Percentiles rank a stretch among this genome's conserved stretches.
Conservation (phyloP, 1,140 invertebrate species). For the Charaxes varanes region DNA sequence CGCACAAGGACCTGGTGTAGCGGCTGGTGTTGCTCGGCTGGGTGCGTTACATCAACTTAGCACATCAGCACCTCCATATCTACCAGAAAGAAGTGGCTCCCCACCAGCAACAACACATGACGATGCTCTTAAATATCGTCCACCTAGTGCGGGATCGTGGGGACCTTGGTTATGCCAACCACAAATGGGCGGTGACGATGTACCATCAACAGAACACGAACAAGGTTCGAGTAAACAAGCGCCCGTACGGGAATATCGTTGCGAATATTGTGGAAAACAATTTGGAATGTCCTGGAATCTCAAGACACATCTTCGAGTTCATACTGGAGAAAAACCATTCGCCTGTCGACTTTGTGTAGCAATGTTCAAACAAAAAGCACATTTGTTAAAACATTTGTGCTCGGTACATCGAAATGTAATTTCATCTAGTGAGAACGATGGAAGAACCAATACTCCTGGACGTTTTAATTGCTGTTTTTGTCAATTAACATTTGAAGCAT, state of each 20-base stretch:
- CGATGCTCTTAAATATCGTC: slow-evolving; percentile 78
- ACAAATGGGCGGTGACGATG: slow-evolving; percentile 75
- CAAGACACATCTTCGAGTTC: slow-evolving; percentile 88
- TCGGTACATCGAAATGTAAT: slow-evolving; percentile 90
- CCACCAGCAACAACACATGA: slow-evolving; percentile 75
- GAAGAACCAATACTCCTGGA: slow-evolving; percentile 76
- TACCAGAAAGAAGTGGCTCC: slow-evolving; percentile 76
- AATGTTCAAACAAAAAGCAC: slow-evolving; percentile 93
- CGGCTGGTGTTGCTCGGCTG: slow-evolving; percentile 53
- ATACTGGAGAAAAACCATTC: slow-evolving; percentile 91
- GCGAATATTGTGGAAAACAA: slow-evolving; percentile 91
- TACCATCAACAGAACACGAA: slow-evolving; percentile 73
- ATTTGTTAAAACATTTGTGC: slow-evolving; percentile 88
- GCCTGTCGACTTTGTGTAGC: slow-evolving; percentile 89
- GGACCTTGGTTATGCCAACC: slow-evolving; percentile 81
- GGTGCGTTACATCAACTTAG: slow-evolving; percentile 78
- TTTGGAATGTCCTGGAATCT: slow-evolving; percentile 93
- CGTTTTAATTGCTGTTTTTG: slow-evolving; percentile 91
- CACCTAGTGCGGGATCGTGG: slow-evolving; percentile 83
- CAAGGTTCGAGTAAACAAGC: slow-evolving; percentile 73
- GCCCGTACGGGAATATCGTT: slow-evolving; percentile 86
- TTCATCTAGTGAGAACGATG: slow-evolving; percentile 81
- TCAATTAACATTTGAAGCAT: slow-evolving; percentile 85
- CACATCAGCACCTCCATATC: slow-evolving; percentile 81
- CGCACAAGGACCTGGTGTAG: slow-evolving; percentile 61